Percentiles rank a stretch among this genome's conserved stretches.
These are phyloP conservation scores for Ondatra zibethicus DNA, from an alignment of 2,113 vertebrate species.

Conservation along the genomic window DNA sequence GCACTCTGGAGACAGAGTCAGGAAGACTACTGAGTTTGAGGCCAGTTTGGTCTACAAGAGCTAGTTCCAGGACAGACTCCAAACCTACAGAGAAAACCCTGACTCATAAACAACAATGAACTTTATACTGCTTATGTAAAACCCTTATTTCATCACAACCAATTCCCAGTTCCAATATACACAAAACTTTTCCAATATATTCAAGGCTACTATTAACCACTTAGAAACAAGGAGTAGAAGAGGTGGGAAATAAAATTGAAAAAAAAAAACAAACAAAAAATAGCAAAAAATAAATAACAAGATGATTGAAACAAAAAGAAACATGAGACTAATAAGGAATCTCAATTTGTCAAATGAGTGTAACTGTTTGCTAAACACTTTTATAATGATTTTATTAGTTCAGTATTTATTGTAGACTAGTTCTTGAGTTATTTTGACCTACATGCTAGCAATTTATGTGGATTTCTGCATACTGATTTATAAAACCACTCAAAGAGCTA, in stretches of 20 bases:
- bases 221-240: conserved; percentile 24
- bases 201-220: conserved; percentile 5
- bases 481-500: conserved; percentile 66
- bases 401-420: conserved; percentile 38
- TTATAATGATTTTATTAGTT: conserved; percentile 77
- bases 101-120: not conserved
- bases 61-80: too few relatives aligned
- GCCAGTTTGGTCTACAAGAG: too few relatives aligned
- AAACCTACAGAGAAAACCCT: too few relatives aligned
- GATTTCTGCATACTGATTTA: conserved; percentile 81
- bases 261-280: too few relatives aligned
- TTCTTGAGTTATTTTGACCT: conserved; percentile 62
- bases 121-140: not conserved
- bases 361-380: conserved; percentile 36
- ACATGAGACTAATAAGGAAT: conserved; percentile 77
- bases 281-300: too few relatives aligned
- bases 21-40: too few relatives aligned
- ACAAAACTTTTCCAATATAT: not conserved
- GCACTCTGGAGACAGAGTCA: too few relatives aligned
- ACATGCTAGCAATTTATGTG: conserved; percentile 67
- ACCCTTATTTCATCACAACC: not conserved
- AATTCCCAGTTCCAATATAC: not conserved
- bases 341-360: conserved; percentile 73
- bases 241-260: not conserved
- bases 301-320: conserved; percentile 78